These are phyloP conservation scores for Allenopithecus nigroviridis DNA, from an alignment of 2,797 vertebrate species.

Conservation along the genomic window DNA sequence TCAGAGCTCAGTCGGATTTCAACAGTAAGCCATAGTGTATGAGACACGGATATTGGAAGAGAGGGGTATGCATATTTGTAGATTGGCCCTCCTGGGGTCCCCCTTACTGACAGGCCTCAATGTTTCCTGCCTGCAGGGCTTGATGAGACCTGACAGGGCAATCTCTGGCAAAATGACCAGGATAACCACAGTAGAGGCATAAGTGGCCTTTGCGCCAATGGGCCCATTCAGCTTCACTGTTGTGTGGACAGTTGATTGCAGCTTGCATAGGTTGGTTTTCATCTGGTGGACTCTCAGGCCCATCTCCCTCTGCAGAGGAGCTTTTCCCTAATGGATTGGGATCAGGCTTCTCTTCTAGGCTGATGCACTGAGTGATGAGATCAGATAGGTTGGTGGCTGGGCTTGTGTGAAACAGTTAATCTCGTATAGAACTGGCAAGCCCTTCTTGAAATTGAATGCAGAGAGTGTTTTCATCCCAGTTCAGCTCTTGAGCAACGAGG, in stretches of 20 bases:
- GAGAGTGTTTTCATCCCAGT: constrained; percentile 27
- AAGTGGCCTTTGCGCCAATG: background rate
- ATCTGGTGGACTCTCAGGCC: background rate
- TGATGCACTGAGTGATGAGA: constrained; percentile 9
- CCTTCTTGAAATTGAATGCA: constrained; percentile 49
- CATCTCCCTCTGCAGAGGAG: background rate
- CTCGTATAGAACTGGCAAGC: background rate
- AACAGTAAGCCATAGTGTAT: constrained; percentile 50
- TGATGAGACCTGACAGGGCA: constrained; percentile 33
- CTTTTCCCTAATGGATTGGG: background rate
- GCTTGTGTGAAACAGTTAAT: background rate
- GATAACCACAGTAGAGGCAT: constrained; percentile 54
- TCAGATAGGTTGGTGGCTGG: background rate
- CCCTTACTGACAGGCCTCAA: constrained; percentile 47
- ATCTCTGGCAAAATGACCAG: constrained; percentile 52
- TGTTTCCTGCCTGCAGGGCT: constrained; percentile 51
- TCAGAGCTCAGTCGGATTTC: constrained; percentile 28
- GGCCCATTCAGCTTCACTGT: constrained; percentile 38
- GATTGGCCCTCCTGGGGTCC: constrained; percentile 20
- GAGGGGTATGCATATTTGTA: constrained; percentile 63
- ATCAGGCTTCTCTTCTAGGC: constrained; percentile 39
- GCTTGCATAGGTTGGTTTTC: background rate
- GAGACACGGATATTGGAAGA: constrained; percentile 58
- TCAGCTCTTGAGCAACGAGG: constrained; percentile 41
- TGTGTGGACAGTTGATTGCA: background rate